These are phyloP conservation scores for Hoplodrina blanda DNA, from an alignment of 2,888 invertebrate species.

Conservation along the genomic window DNA sequence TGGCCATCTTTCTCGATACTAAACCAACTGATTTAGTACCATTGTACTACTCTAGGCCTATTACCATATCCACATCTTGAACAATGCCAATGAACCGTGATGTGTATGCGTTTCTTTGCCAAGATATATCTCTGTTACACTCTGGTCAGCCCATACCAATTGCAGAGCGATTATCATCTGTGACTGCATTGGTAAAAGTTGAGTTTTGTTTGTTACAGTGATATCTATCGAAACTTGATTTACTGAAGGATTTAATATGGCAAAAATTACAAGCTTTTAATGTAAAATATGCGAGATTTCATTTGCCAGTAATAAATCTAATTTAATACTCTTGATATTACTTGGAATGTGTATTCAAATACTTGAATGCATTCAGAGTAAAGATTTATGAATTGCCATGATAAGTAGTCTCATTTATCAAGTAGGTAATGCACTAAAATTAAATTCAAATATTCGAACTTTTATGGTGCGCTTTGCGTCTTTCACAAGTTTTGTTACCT, in stretches of 20 bases:
- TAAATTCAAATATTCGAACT: background rate
- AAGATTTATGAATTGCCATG: conserved; percentile 26
- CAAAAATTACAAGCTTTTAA: conserved; percentile 32
- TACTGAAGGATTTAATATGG: conserved; percentile 28
- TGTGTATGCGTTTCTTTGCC: conserved; percentile 33
- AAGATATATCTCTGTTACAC: conserved; percentile 28
- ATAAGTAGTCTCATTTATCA: conserved; percentile 23
- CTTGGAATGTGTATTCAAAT: conserved; percentile 36
- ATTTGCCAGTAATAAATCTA: conserved; percentile 43
- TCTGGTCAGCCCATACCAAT: background rate
- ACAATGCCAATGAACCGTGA: conserved; percentile 59
- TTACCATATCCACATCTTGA: conserved; percentile 73
- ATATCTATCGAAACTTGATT: conserved; percentile 34
- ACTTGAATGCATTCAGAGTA: conserved; percentile 20
- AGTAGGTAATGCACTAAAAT: conserved; percentile 12
- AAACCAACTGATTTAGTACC: conserved; percentile 78
- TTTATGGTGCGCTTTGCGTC: background rate
- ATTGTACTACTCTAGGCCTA: conserved; percentile 72
- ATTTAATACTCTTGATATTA: conserved; percentile 27
- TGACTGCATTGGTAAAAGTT: background rate
- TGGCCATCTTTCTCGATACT: conserved; percentile 76
- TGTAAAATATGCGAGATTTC: conserved; percentile 38
- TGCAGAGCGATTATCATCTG: conserved; percentile 27
- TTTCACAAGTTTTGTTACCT: background rate
- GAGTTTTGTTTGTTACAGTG: background rate